Conservation (phyloP, 2,113 vertebrate genomes). For the Pelmatolapia mariae region DNA sequence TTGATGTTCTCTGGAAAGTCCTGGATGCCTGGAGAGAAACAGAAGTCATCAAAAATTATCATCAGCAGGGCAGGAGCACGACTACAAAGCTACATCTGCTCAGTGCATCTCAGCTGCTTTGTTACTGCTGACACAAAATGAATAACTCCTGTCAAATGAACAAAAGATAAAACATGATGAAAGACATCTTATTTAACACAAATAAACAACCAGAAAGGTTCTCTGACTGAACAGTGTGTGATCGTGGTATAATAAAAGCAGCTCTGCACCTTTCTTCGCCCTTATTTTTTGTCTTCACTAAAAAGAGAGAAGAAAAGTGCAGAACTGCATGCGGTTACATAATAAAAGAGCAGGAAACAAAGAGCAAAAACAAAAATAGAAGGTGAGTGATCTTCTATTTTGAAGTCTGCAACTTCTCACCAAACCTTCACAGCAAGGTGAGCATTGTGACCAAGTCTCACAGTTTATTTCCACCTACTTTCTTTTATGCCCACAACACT, state of each 20-base stretch:
- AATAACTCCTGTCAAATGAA: background rate
- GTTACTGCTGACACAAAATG: background rate
- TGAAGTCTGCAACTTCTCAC: slow-evolving; percentile 22
- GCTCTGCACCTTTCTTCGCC: slow-evolving; percentile 23
- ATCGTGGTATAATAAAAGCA: background rate
- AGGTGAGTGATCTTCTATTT: background rate
- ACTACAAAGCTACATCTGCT: background rate
- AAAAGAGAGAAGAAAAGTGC: background rate
- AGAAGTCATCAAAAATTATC: background rate
- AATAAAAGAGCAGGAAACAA: background rate
- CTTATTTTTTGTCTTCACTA: background rate
- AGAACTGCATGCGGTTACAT: background rate
- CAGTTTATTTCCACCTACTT: slow-evolving; percentile 31
- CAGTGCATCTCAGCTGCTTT: background rate
- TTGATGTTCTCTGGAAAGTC: slow-evolving; percentile 99
- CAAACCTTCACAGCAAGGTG: background rate
- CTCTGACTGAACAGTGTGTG: background rate
- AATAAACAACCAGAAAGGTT: background rate
- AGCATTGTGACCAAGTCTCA: background rate
- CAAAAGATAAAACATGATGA: background rate
- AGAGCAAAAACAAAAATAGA: background rate
- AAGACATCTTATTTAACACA: background rate
- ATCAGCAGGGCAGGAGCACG: background rate
- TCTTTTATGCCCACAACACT: slow-evolving; percentile 49
- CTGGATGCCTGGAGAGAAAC: slow-evolving; percentile 86